Base-by-base conservation (phyloP, 2,113 vertebrate species). In the Elaphurus davidianus region DNA sequence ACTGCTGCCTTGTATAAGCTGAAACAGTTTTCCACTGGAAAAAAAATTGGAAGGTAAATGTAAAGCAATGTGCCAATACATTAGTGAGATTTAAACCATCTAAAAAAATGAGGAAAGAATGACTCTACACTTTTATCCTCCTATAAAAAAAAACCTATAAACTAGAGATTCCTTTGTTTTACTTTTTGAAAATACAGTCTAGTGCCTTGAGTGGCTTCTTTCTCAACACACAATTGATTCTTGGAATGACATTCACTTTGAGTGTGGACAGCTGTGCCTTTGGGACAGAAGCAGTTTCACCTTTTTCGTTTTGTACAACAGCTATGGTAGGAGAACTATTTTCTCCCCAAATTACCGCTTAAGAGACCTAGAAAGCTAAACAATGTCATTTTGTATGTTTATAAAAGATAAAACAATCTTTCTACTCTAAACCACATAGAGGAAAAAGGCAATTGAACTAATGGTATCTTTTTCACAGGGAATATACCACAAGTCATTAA, bases 341-440 rank as follows among this genome's bases (percentile, higher is more conserved):
- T 95, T 86, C 50, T 98, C 45, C 71, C 40, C 91, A 97, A 64
- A 91, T 98, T 47, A 89, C 74, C 1, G 21, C 92, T 14, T 94
- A 93, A 7, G 6, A 92, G 97, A 94, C 92, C 4, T 60, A 87
- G 45, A 14, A 67, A 78, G 95, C 89, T 15, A 89, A 88, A 59
- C 92, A 97, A 60, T 94, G 90, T 30, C 87, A 96, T 93, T 93
- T 96, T 87, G 82, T 64, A 96, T 25, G 57, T 91, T 94, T 79
- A 79, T 1, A 95, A 84, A 98, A 92, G 36, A 94, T 92, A 97
- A 89, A 97, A 71, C 23, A 85, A 36, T 55, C 60, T 96, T 96
- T 93, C 83, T 71, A 30, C 28, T 93, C 23, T 74, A 97, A 96
- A 87, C 14, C 71, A 74, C 78, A 13, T 8, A 57, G 79, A 94